A percentile compares a stretch with the other conserved stretches of the same genome.
These are phyloP conservation scores for Monoplex corrugatus DNA, from an alignment of 2,888 invertebrate genomes.

Conservation along the genomic window DNA sequence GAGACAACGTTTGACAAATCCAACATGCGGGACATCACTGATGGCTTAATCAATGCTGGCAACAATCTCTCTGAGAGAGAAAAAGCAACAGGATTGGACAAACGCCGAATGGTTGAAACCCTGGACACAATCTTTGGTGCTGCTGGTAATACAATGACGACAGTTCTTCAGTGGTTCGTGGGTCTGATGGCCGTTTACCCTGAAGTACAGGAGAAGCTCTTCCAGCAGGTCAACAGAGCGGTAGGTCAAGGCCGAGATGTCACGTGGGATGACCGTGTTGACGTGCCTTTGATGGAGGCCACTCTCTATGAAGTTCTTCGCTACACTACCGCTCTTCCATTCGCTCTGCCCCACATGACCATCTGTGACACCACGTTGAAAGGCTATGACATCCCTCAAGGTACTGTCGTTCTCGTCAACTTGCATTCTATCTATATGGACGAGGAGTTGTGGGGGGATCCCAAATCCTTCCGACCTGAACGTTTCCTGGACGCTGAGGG, in stretches of 20 bases:
- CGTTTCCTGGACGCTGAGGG: constrained; percentile 49
- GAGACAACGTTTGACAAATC: constrained; percentile 53
- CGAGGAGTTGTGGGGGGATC: constrained; percentile 52
- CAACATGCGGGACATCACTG: constrained; percentile 63
- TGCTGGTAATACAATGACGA: constrained; percentile 73
- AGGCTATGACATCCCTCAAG: constrained; percentile 54
- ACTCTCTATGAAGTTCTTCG: not conserved
- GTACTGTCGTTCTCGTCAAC: constrained; percentile 45
- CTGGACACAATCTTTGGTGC: constrained; percentile 74
- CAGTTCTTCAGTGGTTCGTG: constrained; percentile 71
- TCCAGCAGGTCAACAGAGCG: constrained; percentile 28
- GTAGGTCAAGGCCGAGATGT: constrained; percentile 66
- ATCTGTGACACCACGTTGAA: constrained; percentile 41
- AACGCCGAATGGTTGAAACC: constrained; percentile 69
- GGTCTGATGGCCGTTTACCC: constrained; percentile 71
- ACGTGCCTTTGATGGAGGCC: not conserved
- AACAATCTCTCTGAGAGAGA: constrained; percentile 60
- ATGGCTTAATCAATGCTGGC: constrained; percentile 60
- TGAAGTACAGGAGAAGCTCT: constrained; percentile 60
- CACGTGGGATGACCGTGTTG: constrained; percentile 59
- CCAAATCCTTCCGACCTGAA: constrained; percentile 53
- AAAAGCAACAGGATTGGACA: constrained; percentile 65
- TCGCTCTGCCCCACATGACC: constrained; percentile 33
- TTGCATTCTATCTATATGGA: constrained; percentile 50
- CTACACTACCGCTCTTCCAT: not conserved